These are phyloP conservation scores for Percina caprodes DNA, from an alignment of 2,113 vertebrate genomes.

Conservation along the genomic window DNA sequence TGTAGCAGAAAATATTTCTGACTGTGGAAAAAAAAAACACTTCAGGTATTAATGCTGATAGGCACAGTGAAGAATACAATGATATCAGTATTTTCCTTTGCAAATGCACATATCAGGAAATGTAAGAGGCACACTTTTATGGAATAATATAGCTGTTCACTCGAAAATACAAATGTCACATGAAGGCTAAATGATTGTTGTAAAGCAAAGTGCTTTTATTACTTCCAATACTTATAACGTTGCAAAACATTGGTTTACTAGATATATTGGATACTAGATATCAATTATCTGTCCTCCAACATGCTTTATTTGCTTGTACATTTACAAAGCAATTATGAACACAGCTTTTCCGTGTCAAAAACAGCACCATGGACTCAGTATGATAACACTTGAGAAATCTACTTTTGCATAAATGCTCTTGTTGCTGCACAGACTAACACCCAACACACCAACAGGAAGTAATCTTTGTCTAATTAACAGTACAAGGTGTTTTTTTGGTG, in stretches of 20 bases:
- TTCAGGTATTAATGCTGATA: constrained; percentile 19
- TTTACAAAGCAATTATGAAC: constrained; percentile 7
- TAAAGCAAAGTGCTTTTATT: constrained; percentile 11
- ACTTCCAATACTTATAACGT: not conserved
- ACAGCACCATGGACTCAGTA: not conserved
- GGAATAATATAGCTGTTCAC: not conserved
- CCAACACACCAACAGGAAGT: not conserved
- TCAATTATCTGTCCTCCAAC: not conserved
- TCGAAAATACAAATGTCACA: constrained; percentile 5
- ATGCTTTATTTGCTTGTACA: not conserved
- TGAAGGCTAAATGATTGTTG: not conserved
- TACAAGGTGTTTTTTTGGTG: constrained; percentile 6
- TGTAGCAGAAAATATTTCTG: constrained; percentile 21
- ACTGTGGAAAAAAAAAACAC: not conserved
- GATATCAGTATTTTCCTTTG: not conserved
- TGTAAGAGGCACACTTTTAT: constrained; percentile 12
- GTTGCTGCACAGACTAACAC: not conserved
- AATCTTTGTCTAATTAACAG: constrained; percentile 37
- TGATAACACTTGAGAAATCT: constrained; percentile 29
- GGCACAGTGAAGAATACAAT: constrained; percentile 11
- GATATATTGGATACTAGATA: not conserved
- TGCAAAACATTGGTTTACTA: not conserved
- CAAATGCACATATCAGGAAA: constrained; percentile 19
- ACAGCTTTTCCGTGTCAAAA: constrained; percentile 1
- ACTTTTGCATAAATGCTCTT: constrained; percentile 9